Evolutionary conservation across 2,888 invertebrate genomes (phyloP).

Genomic region (Philhelius pedissequus): DNA sequence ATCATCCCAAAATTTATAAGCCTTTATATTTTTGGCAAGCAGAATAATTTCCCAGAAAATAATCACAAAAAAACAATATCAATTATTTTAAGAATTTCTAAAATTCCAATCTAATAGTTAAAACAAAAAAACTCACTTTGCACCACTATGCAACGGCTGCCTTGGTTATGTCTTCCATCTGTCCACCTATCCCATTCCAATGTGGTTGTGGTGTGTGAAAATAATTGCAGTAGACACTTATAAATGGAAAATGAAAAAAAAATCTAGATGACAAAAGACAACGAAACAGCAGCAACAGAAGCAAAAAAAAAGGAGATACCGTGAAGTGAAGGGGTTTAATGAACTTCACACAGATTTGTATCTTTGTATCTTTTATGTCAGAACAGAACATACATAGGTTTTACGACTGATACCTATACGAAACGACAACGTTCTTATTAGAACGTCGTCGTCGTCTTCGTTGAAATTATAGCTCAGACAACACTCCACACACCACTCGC

Average conservation of each 20-base stretch:
- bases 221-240: constrained; percentile 59
- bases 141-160: neutral
- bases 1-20: too few relatives aligned
- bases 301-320: neutral
- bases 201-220: constrained; percentile 34
- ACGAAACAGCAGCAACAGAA: neutral
- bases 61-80: too few relatives aligned
- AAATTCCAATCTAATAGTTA: too few relatives aligned
- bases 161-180: neutral
- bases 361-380: constrained; percentile 24
- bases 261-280: neutral
- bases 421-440: constrained; percentile 1
- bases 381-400: constrained; percentile 27
- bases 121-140: neutral
- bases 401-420: neutral
- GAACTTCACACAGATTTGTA: constrained; percentile 66
- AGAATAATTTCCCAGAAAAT: too few relatives aligned
- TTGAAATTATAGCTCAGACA: constrained; percentile 40
- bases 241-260: neutral
- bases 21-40: too few relatives aligned
- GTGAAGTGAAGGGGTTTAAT: constrained; percentile 55
- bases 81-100: too few relatives aligned
- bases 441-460: neutral
- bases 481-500: constrained; percentile 15
- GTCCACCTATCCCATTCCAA: constrained; percentile 16